Evolutionary conservation across 2,113 vertebrate species (phyloP), one percentile per base, ranked within the genome.

Genomic region (Apteryx mantelli): DNA sequence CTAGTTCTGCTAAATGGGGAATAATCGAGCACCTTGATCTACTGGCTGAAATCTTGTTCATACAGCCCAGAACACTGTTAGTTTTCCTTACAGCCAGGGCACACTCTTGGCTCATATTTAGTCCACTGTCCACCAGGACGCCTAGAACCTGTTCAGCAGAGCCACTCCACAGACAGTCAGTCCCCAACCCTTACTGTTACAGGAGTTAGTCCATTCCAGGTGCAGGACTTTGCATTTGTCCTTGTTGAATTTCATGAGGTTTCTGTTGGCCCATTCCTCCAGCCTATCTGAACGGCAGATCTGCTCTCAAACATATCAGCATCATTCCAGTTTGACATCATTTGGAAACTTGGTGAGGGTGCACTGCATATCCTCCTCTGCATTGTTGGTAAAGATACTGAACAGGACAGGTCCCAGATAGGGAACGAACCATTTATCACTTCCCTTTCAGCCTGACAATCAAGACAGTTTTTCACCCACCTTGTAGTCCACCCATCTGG

Each of bases 401-500:
- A 7, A 25, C 44, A 56, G 86, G 42, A 79, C 1, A 40, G 7
- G 53, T 36, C 9, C 22, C 14, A 60, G 46, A 19, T 48, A 48
- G 7, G 46, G 46, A 19, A 48, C 7, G 46, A 48, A 48, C 18
- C 46, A 48, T 48, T 48, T 19, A 48, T 46, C 1, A 19, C 18
- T 65, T 82, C 13, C 38, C 16, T 44, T 53, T 60, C 28, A n/a
- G 53, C 16, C 42, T 73, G 16, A 50, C 13, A 21, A 26, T 78
- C 8, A 32, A 77, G 9, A 0, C 5, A 13, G 17, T 38, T 91
- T 46, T 91, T 68, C 5, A 28, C 12, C 8, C 5, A 40, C 44
- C 19, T 1, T 0, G 8, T 56, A 9, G 4, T 32, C 22, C n/a
- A 20, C 7, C 77, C 13, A 38, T 4, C 2, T 10, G 65, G n/a